Evolutionary conservation across 2,113 vertebrate species (phyloP).

Genomic region (Craseonycteris thonglongyai): DNA sequence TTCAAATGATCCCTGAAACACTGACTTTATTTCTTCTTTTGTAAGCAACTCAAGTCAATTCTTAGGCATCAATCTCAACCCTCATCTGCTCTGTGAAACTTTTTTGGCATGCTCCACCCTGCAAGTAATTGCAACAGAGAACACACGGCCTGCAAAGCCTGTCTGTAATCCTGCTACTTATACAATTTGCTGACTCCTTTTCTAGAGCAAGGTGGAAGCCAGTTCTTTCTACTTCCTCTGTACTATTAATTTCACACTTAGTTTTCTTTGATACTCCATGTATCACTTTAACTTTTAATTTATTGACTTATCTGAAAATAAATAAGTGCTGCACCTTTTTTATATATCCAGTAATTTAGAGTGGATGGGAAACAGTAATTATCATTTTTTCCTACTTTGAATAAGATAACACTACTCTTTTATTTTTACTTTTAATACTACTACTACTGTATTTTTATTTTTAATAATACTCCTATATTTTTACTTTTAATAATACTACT

Average conservation of each 20-base stretch:
- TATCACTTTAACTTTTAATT: not conserved
- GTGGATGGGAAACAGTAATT: not conserved
- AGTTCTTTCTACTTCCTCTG: not conserved
- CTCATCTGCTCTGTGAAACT: not conserved
- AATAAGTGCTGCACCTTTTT: not conserved
- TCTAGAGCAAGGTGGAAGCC: not conserved
- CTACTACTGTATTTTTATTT: no score
- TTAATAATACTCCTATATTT: no score
- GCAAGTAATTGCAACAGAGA: not conserved
- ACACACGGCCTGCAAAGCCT: not conserved
- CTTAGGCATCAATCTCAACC: not conserved
- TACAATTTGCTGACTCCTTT: not conserved
- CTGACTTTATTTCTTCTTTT: not conserved
- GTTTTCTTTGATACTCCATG: not conserved
- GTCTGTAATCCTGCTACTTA: not conserved
- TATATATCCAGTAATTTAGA: not conserved
- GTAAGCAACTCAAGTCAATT: not conserved
- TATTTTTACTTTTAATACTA: no score
- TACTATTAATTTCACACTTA: not conserved
- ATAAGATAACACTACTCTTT: no score
- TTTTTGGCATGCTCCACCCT: not conserved
- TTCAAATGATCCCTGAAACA: constrained; percentile 23
- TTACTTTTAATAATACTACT: no score
- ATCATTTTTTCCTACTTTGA: not conserved
- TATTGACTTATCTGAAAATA: not conserved